Conservation (phyloP, 2,797 vertebrate genomes). For the Malurus splendens region DNA sequence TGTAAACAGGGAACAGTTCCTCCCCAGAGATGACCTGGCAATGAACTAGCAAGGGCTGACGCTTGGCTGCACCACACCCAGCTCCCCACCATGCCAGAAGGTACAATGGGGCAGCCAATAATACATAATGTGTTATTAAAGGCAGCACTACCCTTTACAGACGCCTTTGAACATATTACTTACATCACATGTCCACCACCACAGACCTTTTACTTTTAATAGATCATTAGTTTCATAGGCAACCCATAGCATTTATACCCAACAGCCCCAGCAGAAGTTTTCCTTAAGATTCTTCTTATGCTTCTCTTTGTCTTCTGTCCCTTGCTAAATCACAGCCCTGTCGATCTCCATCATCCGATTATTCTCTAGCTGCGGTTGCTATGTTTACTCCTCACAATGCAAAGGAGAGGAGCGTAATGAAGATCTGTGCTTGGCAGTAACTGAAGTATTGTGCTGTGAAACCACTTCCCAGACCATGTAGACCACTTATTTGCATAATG, state of each 20-base stretch:
- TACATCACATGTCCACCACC: background rate
- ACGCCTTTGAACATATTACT: background rate
- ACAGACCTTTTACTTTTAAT: background rate
- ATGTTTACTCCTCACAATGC: background rate
- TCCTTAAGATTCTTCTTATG: background rate
- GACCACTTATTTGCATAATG: background rate
- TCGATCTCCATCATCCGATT: background rate
- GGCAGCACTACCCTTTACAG: slow-evolving; percentile 1
- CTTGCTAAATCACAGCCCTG: background rate
- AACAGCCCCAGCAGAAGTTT: background rate
- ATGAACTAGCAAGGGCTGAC: slow-evolving; percentile 77
- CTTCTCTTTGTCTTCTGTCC: background rate
- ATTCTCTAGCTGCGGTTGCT: background rate
- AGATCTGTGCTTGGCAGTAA: background rate
- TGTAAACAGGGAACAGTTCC: slow-evolving; percentile 91
- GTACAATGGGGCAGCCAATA: slow-evolving; percentile 54
- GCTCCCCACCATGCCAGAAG: slow-evolving; percentile 20
- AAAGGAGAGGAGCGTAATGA: background rate
- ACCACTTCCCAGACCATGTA: background rate
- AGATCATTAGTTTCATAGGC: background rate
- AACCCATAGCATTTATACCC: background rate
- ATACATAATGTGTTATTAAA: slow-evolving; percentile 34
- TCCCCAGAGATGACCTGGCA: slow-evolving; percentile 87
- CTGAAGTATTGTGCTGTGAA: background rate
- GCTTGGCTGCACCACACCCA: slow-evolving; percentile 70